A percentile compares a stretch with the other conserved stretches of the same genome.
Evolutionary conservation across 2,888 invertebrate genomes (phyloP).

Genomic region (Odontocolon sp.): DNA sequence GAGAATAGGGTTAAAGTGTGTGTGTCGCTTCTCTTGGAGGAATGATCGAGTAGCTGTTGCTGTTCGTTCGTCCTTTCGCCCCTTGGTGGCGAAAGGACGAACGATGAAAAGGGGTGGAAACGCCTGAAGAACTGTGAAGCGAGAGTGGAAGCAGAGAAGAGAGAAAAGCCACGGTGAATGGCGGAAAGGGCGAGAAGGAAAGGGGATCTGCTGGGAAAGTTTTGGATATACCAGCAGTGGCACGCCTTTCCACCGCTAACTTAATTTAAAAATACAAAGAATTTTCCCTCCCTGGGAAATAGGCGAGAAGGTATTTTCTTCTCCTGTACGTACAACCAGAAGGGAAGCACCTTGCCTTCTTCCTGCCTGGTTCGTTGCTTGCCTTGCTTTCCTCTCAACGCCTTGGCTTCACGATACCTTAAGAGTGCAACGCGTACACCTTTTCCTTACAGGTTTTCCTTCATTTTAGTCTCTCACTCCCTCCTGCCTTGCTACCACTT

Average conservation of each 20-base stretch:
- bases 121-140: slow-evolving; percentile 27
- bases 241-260: slow-evolving; percentile 61
- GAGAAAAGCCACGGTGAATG: slow-evolving; percentile 44
- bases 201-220: slow-evolving; percentile 28
- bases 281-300: slow-evolving; percentile 63
- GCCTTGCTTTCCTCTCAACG: not conserved
- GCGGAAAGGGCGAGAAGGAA: not conserved
- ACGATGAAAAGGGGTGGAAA: slow-evolving; percentile 16
- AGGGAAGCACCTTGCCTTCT: slow-evolving; percentile 17
- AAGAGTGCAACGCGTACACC: not conserved
- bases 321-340: slow-evolving; percentile 13
- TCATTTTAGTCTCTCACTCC: not conserved
- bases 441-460: slow-evolving; percentile 8
- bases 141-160: slow-evolving; percentile 6
- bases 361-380: not conserved
- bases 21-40: slow-evolving; percentile 17
- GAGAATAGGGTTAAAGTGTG: not conserved
- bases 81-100: not conserved
- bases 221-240: slow-evolving; percentile 30
- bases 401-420: slow-evolving; percentile 39
- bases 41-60: slow-evolving; percentile 36
- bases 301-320: slow-evolving; percentile 66
- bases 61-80: slow-evolving; percentile 15
- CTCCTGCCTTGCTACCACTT: not conserved
- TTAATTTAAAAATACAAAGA: slow-evolving; percentile 73